Base-by-base conservation (phyloP, 2,888 invertebrate species). In the Athalia circularis region DNA sequence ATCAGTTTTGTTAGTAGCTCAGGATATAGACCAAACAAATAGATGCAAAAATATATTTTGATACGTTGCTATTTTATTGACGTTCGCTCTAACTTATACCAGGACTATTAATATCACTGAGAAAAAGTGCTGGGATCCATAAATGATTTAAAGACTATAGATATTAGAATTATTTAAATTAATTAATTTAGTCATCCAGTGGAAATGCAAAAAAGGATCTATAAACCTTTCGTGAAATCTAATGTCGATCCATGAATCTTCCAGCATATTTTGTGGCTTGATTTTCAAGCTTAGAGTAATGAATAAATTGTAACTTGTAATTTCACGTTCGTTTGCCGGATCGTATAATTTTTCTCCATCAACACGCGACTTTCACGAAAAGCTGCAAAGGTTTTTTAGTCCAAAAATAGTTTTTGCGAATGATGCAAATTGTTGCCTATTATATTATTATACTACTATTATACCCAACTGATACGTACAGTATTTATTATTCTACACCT, bases 21-120 rank as follows among this genome's bases (percentile, higher is more conserved):
- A 86, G 84, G 83, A 85, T 85, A 85, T 85, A 87, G 83, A 87
- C 85, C 85, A 85, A 86, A 87, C 86, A 83, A 75, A 85, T 85
- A 87, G 84, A 87, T 84, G 81, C 82, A 83, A 84, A 85, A 86
- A 85, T 87, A 88, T 88, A 87, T 88, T 88, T 88, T 88, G 86
- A 88, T 88, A 88, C 86, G 84, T 87, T 87, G 81, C 84, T 87
- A 84, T 87, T 86, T 87, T 86, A 86, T 84, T 84, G 80, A 82
- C 79, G 81, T 83, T 83, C 80, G 80, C 80, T 80, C 81, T 81
- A 79, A 81, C 80, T 83, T 82, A 78, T 77, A 82, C 65, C 81
- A 83, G 77, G 83, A 82, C 77, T 75, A 67, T 77, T 79, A 65
- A 50, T 48, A 50, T 68, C 6, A 67, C 59, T 52, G 62, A 77